phyloP scores from a whole-genome alignment of 2,113 vertebrate genomes.

The Nyctibius bracteatus region DNA sequence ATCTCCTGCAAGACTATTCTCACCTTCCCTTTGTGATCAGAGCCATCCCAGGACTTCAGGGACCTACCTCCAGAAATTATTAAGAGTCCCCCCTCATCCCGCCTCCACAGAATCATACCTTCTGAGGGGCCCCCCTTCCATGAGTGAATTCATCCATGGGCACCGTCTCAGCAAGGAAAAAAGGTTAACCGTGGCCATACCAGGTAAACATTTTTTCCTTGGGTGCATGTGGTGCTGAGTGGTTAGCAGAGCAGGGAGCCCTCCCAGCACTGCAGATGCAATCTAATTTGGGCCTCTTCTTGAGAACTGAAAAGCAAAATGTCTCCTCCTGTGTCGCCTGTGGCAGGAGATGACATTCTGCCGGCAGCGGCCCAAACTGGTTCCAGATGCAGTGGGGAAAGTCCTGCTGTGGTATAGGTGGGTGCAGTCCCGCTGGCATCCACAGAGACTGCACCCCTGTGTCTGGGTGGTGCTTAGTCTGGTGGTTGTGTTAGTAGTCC shows the following conservation, averaged over 20 bases:
- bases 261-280: constrained; percentile 5
- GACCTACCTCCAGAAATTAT: constrained; percentile 81
- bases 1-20: constrained; percentile 85
- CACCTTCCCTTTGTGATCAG: constrained; percentile 87
- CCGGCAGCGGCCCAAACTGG: not conserved
- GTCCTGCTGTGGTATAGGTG: not conserved
- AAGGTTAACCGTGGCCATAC: constrained; percentile 82
- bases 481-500: not conserved
- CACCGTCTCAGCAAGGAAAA: constrained; percentile 83
- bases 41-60: constrained; percentile 83
- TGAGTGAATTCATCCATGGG: constrained; percentile 81
- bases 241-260: constrained; percentile 29
- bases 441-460: not conserved
- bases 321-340: not conserved
- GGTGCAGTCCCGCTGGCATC: not conserved
- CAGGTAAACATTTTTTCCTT: constrained; percentile 85
- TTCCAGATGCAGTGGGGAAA: constrained; percentile 40
- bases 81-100: constrained; percentile 79
- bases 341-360: constrained; percentile 28
- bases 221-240: constrained; percentile 78
- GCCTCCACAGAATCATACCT: constrained; percentile 81
- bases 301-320: constrained; percentile 15
- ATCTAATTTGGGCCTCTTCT: constrained; percentile 49
- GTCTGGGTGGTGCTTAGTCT: not conserved
- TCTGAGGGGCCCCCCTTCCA: constrained; percentile 80